Evolutionary conservation across 37 sponge, comb jelly and placozoan species (phyloP).

Genomic region (Crambe crambe): DNA sequence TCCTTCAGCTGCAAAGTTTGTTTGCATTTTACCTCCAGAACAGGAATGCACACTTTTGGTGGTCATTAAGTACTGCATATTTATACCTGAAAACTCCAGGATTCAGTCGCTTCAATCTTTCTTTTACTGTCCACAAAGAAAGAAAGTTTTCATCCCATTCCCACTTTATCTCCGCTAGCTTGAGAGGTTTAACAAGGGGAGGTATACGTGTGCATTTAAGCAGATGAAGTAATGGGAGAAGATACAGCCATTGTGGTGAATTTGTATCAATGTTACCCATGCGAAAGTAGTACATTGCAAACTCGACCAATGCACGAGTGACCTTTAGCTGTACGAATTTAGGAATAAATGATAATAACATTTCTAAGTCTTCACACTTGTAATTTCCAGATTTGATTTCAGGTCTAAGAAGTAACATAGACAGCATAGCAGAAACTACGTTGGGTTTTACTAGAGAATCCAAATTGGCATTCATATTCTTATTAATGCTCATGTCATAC

Average conservation of each 20-base stretch:
- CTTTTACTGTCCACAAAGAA: no score
- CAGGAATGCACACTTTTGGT: no score
- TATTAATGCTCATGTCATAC: neutral
- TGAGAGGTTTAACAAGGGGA: neutral
- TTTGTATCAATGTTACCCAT: no score
- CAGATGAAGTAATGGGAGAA: conserved; percentile 1
- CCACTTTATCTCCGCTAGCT: neutral
- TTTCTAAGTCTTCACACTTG: conserved; percentile 7
- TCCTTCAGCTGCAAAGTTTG: no score
- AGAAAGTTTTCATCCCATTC: no score
- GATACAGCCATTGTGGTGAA: conserved; percentile 1
- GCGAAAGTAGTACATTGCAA: neutral
- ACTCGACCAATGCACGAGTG: neutral
- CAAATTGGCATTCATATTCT: neutral
- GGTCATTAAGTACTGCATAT: no score
- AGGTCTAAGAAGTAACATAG: neutral
- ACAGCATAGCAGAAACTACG: neutral
- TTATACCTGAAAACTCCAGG: no score
- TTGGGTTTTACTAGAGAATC: neutral
- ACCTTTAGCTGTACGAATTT: no score
- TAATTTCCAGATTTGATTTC: neutral
- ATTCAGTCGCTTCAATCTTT: no score
- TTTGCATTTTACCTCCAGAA: no score
- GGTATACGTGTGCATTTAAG: neutral
- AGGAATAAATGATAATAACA: neutral